A percentile compares a stretch with the other conserved stretches of the same genome.
These are phyloP conservation scores for Phyllostomus hastatus DNA, from an alignment of 2,113 vertebrate genomes.

Conservation along the genomic window DNA sequence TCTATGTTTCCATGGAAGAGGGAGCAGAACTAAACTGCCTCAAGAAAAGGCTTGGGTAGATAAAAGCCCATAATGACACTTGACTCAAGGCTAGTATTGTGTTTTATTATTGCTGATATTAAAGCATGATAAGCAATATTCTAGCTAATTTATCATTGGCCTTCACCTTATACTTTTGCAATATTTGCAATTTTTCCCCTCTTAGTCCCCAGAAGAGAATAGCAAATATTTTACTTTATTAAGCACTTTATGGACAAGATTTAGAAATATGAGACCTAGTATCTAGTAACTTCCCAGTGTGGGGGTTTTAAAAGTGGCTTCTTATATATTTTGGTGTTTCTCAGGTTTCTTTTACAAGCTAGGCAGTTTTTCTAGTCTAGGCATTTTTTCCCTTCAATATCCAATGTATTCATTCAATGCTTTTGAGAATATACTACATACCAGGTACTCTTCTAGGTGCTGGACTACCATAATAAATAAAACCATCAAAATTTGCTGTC, in stretches of 20 bases:
- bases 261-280: conserved; percentile 24
- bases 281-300: background rate
- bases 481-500: background rate
- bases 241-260: conserved; percentile 64
- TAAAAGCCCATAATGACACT: background rate
- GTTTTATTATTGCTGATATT: conserved; percentile 67
- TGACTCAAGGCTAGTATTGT: conserved; percentile 13
- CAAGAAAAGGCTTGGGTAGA: background rate
- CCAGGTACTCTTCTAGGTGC: background rate
- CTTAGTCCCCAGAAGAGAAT: conserved; percentile 50
- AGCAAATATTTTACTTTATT: conserved; percentile 66
- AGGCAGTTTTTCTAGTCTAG: conserved; percentile 11
- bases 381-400: background rate
- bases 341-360: conserved; percentile 17
- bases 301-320: background rate
- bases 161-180: conserved; percentile 60
- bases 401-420: background rate
- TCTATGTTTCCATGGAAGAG: background rate
- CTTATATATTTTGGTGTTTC: conserved; percentile 24
- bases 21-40: background rate
- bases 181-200: conserved; percentile 51
- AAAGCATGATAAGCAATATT: conserved; percentile 66
- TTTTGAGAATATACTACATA: background rate
- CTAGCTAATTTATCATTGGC: conserved; percentile 67
- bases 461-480: background rate